Conservation (phyloP, 2,888 invertebrate genomes). For the Malthinus seriepunctatus region DNA sequence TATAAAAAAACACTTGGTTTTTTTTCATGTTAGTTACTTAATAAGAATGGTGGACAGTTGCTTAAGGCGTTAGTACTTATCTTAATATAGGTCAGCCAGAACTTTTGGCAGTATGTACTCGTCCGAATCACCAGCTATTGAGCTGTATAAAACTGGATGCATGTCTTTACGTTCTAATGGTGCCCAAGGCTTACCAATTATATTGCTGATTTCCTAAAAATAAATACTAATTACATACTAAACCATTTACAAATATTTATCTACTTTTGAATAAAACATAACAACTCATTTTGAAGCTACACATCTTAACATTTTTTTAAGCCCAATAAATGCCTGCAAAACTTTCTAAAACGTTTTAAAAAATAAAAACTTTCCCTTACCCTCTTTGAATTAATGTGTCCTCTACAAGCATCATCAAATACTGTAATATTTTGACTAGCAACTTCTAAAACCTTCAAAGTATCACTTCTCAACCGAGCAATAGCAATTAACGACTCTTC, state of each 20-base stretch:
- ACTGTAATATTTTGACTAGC: constrained; percentile 57
- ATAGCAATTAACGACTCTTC: constrained; percentile 68
- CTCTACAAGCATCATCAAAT: constrained; percentile 33
- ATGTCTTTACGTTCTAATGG: constrained; percentile 58
- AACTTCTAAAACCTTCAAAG: constrained; percentile 60
- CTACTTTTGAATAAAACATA: not conserved
- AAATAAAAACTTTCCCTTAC: constrained; percentile 18
- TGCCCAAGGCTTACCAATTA: constrained; percentile 61
- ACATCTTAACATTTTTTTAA: too few relatives aligned
- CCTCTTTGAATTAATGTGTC: constrained; percentile 30
- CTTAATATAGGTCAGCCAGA: constrained; percentile 58
- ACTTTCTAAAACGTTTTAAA: too few relatives aligned
- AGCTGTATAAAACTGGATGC: constrained; percentile 60
- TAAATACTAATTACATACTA: constrained; percentile 9
- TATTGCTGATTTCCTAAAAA: constrained; percentile 60
- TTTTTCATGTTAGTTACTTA: constrained; percentile 12
- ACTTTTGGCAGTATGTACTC: constrained; percentile 63
- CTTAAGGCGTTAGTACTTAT: constrained; percentile 28
- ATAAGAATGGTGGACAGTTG: constrained; percentile 18
- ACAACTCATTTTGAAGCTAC: not conserved
- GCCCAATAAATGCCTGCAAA: too few relatives aligned
- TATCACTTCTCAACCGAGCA: constrained; percentile 62
- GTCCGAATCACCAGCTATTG: constrained; percentile 59
- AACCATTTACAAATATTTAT: too few relatives aligned
- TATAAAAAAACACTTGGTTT: constrained; percentile 6